Percentiles rank a stretch among this genome's conserved stretches.
Evolutionary conservation across 2,113 vertebrate species (phyloP).

Genomic region (Osmerus eperlanus): DNA sequence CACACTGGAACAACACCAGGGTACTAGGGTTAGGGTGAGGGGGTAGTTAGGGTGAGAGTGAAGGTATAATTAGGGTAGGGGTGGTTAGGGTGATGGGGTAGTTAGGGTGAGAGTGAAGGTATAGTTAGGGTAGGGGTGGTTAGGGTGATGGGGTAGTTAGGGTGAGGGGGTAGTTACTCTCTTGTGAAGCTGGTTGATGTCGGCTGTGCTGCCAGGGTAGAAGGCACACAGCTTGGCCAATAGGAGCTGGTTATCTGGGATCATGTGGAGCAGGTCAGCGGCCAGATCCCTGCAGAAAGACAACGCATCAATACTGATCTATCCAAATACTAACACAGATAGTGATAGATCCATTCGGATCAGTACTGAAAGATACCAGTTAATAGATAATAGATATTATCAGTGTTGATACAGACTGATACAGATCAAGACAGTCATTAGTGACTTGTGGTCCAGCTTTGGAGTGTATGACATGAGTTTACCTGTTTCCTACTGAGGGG

Average conservation of each 20-base stretch:
- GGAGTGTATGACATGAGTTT: constrained; percentile 31
- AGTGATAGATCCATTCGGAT: too few relatives aligned
- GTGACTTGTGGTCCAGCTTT: too few relatives aligned
- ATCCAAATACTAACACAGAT: background rate
- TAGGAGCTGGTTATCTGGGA: constrained; percentile 82
- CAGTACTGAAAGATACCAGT: too few relatives aligned
- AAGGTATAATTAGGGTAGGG: too few relatives aligned
- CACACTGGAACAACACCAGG: constrained; percentile 76
- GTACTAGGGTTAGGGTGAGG: background rate
- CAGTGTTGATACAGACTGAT: too few relatives aligned
- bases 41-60: too few relatives aligned
- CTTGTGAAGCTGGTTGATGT: constrained; percentile 83
- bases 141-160: too few relatives aligned
- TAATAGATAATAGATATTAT: too few relatives aligned
- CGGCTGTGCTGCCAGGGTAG: constrained; percentile 80
- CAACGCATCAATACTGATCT: background rate
- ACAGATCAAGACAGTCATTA: too few relatives aligned
- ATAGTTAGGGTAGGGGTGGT: too few relatives aligned
- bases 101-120: too few relatives aligned
- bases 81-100: too few relatives aligned
- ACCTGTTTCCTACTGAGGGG: constrained; percentile 83
- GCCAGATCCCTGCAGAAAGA: constrained; percentile 83
- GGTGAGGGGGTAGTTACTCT: constrained; percentile 69
- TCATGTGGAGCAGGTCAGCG: constrained; percentile 84
- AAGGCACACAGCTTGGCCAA: constrained; percentile 90